Conservation (phyloP, 2,888 invertebrate species). For the Ochropleura plecta region DNA sequence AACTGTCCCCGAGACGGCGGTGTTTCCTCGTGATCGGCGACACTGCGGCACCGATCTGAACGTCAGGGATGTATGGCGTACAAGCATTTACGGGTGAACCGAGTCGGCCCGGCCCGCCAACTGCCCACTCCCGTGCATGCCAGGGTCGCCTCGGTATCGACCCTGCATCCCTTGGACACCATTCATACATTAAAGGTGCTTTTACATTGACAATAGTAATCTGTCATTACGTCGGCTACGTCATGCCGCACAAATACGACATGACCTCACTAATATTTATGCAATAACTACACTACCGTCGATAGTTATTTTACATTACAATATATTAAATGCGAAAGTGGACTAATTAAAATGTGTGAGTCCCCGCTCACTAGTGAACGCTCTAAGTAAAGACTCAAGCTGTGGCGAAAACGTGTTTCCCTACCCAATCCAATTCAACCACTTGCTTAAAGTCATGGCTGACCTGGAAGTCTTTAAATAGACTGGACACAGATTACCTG, state of each 20-base stretch:
- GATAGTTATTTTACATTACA: neutral
- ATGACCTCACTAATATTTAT: neutral
- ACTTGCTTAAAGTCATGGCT: no score
- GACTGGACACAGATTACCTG: no score
- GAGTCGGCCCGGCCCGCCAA: constrained; percentile 90
- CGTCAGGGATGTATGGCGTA: constrained; percentile 93
- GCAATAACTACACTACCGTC: neutral
- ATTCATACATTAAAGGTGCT: neutral
- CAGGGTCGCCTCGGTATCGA: constrained; percentile 91
- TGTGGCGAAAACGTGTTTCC: no score
- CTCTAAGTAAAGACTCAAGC: no score
- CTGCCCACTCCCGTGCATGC: constrained; percentile 83
- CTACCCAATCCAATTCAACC: no score
- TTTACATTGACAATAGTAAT: neutral
- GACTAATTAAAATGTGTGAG: neutral
- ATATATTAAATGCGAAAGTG: neutral
- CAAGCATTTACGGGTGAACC: constrained; percentile 88
- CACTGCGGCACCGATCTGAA: constrained; percentile 92
- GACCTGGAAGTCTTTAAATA: no score
- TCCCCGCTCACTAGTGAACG: no score
- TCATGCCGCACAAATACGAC: neutral
- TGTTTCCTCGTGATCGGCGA: constrained; percentile 72
- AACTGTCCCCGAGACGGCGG: constrained; percentile 71
- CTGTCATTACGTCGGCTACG: neutral
- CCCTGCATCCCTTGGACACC: constrained; percentile 90